Evolutionary conservation across 2,888 invertebrate species (phyloP), one percentile per base, ranked within the genome.

Genomic region (Acanthosepion pharaonis): DNA sequence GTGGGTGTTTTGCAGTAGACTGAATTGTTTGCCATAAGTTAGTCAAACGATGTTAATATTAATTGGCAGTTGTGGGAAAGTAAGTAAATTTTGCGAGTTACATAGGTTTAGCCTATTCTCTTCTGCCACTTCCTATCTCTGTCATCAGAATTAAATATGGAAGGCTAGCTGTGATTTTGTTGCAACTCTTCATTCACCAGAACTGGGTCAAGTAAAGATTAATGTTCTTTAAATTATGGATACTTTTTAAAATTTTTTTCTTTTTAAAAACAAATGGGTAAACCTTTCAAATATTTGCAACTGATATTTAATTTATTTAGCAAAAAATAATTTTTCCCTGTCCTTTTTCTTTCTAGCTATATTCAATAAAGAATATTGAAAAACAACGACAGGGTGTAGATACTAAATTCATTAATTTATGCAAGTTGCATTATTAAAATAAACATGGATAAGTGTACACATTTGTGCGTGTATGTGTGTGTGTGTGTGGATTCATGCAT

Each of bases 141-240:
- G n/a, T 15, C 78, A 15, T 78, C n/a, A n/a, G n/a, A n/a, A 78
- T 78, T 18, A 78, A 78, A 78, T 78, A n/a, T 78, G 78, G 78
- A 78, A 78, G 78, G 78, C 78, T n/a, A n/a, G n/a, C 11, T 78
- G 15, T 78, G 78, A n/a, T n/a, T n/a, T 78, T 78, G n/a, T 18
- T 78, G 78, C n/a, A n/a, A n/a, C 23, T 59, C 23, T 59, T 20
- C 23, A 59, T 20, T 59, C 78, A 33, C 78, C 15, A 78, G 78
- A 78, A 78, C n/a, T 78, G 78, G 78, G 78, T 78, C 78, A 78
- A 78, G n/a, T 78, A n/a, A 78, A 78, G 78, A 78, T 78, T 78
- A 78, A n/a, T 11, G n/a, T 78, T 78, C 78, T 15, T 15, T 6
- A 78, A 78, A 78, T 78, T 78, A n/a, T n/a, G 78, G 78, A 78